Conservation (phyloP, 2,888 invertebrate genomes). For the Erpobdella octoculata region DNA sequence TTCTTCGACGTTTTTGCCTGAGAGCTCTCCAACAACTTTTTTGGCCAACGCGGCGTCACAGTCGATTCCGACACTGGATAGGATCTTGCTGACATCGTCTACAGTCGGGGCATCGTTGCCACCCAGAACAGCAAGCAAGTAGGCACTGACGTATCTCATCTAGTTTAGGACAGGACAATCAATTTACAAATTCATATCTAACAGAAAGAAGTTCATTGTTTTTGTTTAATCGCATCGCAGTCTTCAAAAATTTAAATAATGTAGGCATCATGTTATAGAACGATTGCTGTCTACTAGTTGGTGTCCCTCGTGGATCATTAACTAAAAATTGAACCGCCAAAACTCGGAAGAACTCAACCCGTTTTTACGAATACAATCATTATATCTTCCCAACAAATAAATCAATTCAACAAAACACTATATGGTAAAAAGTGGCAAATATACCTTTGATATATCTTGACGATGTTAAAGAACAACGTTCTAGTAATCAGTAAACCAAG, state of each 20-base stretch:
- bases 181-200: background rate
- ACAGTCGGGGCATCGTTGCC: conserved; percentile 75
- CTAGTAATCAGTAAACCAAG: too few species aligned
- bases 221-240: background rate
- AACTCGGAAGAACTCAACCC: too few species aligned
- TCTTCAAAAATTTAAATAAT: background rate
- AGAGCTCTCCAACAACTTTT: conserved; percentile 74
- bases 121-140: conserved; percentile 83
- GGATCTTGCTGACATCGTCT: conserved; percentile 82
- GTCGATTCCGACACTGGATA: conserved; percentile 90
- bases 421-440: background rate
- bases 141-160: conserved; percentile 99
- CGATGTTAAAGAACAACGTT: too few species aligned
- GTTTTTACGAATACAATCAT: too few species aligned
- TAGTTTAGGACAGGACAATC: conserved; percentile 21
- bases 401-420: background rate
- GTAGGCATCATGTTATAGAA: too few species aligned
- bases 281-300: too few species aligned
- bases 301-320: too few species aligned
- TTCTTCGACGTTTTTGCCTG: conserved; percentile 81
- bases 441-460: too few species aligned
- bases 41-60: conserved; percentile 74
- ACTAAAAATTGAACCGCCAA: too few species aligned
- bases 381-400: too few species aligned
- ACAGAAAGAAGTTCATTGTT: background rate